Base-by-base conservation (phyloP, 1,140 invertebrate genomes). In the Doryteuthis pealeii region DNA sequence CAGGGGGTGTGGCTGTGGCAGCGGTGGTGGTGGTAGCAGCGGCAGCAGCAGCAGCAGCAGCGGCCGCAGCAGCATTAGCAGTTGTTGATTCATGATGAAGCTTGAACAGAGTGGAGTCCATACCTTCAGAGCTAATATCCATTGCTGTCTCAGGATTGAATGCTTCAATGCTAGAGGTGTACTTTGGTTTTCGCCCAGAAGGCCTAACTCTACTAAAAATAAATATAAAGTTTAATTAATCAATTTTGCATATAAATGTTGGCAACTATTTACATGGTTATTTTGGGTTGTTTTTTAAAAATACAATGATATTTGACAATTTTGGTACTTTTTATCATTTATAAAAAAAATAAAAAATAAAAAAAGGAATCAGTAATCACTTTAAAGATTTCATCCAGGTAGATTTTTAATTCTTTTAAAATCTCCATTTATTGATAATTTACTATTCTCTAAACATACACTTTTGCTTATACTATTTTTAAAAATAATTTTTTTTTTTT, bases 61-160 rank as follows among this genome's bases (percentile, higher is more conserved):
- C 58, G 22, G 22, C 58, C 3, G 22, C 58, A 68, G 66, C 18
- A 30, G 18, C n/a, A 68, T 3, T 22, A 4, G 31, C 10, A 30
- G 28, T 33, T 3, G 66, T 31, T 26, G 66, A 32, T 2, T 68
- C 66, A 30, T 68, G 28, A 30, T 68, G 28, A 31, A 68, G 30
- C 30, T 68, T 68, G 66, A 68, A 68, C 28, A 33, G 6, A 10
- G 66, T 26, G 18, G 66, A 26, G 30, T 68, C 66, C 18, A 68
- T 18, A 33, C 66, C 30, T 33, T 68, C 66, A 14, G 66, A 26
- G 18, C 15, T 18, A 26, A 68, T 32, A 68, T 68, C 66, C 66
- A 68, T 68, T 12, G 66, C 28, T 5, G 31, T 68, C 15, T 68
- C 66, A 22, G 66, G 66, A 68, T 32, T 33, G 32, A 68, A 68